phyloP scores from a whole-genome alignment of 2,797 vertebrate genomes.

The Characodon lateralis region DNA sequence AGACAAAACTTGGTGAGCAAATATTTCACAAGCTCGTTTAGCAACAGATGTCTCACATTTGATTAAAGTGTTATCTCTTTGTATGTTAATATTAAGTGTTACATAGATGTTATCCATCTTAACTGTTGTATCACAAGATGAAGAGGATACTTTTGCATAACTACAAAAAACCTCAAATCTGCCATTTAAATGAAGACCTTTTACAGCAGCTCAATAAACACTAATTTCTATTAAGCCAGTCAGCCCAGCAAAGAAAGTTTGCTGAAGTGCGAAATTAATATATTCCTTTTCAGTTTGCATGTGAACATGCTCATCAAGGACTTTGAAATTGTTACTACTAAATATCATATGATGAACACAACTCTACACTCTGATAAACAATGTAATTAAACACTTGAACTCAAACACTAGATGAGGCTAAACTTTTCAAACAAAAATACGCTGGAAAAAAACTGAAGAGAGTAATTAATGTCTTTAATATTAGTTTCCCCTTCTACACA shows the following conservation, averaged over 20 bases:
- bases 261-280: slow-evolving; percentile 68
- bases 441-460: slow-evolving; percentile 36
- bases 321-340: slow-evolving; percentile 72
- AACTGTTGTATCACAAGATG: neutral
- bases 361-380: slow-evolving; percentile 76
- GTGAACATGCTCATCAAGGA: slow-evolving; percentile 63
- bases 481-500: slow-evolving; percentile 65
- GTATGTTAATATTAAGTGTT: slow-evolving; percentile 2
- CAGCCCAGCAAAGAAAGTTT: slow-evolving; percentile 54
- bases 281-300: slow-evolving; percentile 41
- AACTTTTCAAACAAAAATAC: slow-evolving; percentile 67
- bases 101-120: slow-evolving; percentile 7
- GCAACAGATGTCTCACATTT: slow-evolving; percentile 13
- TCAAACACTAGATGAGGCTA: slow-evolving; percentile 62
- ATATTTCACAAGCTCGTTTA: slow-evolving; percentile 26
- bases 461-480: slow-evolving; percentile 75
- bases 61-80: neutral
- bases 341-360: slow-evolving; percentile 71
- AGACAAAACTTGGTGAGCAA: slow-evolving; percentile 35
- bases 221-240: slow-evolving; percentile 52
- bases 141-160: neutral
- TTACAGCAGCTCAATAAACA: slow-evolving; percentile 19
- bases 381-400: slow-evolving; percentile 76
- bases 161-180: neutral
- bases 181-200: slow-evolving; percentile 39